phyloP scores from a whole-genome alignment of 2,797 vertebrate species.

The Centroberyx gerrardi region DNA sequence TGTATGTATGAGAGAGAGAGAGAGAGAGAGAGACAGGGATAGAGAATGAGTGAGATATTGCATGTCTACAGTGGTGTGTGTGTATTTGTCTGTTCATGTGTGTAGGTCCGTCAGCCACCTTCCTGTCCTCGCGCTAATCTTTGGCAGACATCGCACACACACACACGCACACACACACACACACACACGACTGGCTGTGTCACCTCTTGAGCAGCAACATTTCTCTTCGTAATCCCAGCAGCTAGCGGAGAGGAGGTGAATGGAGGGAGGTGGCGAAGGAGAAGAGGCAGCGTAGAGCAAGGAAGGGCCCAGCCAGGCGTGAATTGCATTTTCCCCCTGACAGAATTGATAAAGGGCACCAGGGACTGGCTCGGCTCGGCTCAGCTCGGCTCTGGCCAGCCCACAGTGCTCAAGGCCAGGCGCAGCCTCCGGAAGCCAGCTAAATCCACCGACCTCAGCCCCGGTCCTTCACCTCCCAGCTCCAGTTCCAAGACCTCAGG shows the following conservation, averaged over 20 bases:
- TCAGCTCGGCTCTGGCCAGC: slow-evolving; percentile 56
- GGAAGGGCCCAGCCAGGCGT: slow-evolving; percentile 68
- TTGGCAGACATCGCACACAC: not conserved
- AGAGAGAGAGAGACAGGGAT: no score
- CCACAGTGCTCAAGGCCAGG: slow-evolving; percentile 35
- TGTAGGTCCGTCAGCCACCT: slow-evolving; percentile 21
- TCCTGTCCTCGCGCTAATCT: slow-evolving; percentile 48
- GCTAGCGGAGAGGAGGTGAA: slow-evolving; percentile 64
- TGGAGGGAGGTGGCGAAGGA: slow-evolving; percentile 64
- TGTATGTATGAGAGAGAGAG: no score
- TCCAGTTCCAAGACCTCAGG: not conserved
- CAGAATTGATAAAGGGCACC: slow-evolving; percentile 79
- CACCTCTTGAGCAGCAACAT: slow-evolving; percentile 57
- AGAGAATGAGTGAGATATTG: not conserved
- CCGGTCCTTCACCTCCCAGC: slow-evolving; percentile 28
- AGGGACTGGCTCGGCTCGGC: slow-evolving; percentile 40
- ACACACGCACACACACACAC: not conserved
- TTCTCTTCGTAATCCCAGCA: slow-evolving; percentile 70
- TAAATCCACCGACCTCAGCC: slow-evolving; percentile 37
- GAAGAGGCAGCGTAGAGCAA: slow-evolving; percentile 58
- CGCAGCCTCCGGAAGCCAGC: slow-evolving; percentile 18
- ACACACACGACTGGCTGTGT: slow-evolving; percentile 50
- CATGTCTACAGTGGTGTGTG: not conserved
- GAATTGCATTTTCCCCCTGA: slow-evolving; percentile 83
- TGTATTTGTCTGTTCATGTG: slow-evolving; percentile 7